Evolutionary conservation across 2,797 vertebrate genomes (phyloP).

Genomic region (Gallinago solitaria): DNA sequence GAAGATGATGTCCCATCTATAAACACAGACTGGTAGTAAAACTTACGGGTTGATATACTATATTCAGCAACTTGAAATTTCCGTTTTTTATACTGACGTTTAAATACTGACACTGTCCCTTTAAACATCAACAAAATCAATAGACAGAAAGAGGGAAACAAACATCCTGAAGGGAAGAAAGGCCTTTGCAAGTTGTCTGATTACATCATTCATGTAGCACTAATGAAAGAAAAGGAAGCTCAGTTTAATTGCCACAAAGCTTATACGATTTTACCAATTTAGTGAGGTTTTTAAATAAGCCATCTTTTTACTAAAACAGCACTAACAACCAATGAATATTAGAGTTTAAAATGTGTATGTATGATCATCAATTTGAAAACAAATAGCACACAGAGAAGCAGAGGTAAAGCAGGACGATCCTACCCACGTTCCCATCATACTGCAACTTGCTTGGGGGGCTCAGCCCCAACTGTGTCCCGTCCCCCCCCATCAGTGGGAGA

Average conservation of each 20-base stretch:
- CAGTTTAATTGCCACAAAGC: not conserved
- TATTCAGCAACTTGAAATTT: not conserved
- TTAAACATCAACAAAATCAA: not conserved
- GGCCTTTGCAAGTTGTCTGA: not conserved
- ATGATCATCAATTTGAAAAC: accelerated
- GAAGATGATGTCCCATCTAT: not conserved
- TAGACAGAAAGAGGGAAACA: not conserved
- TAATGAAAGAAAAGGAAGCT: not conserved
- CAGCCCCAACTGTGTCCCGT: not conserved
- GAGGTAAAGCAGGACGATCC: not conserved
- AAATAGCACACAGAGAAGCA: accelerated
- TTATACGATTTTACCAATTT: not conserved
- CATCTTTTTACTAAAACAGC: not conserved
- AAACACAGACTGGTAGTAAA: not conserved
- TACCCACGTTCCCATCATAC: accelerated
- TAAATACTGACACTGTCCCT: not conserved
- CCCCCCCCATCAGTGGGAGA: not conserved
- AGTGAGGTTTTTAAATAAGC: not conserved
- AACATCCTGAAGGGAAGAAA: not conserved
- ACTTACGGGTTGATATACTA: not conserved
- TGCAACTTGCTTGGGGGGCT: accelerated
- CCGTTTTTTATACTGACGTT: too few relatives aligned
- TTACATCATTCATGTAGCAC: not conserved
- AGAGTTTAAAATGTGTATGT: accelerated
- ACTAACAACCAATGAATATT: too few relatives aligned